Conservation (phyloP, 2,113 vertebrate genomes). For the Blennius ocellaris region DNA sequence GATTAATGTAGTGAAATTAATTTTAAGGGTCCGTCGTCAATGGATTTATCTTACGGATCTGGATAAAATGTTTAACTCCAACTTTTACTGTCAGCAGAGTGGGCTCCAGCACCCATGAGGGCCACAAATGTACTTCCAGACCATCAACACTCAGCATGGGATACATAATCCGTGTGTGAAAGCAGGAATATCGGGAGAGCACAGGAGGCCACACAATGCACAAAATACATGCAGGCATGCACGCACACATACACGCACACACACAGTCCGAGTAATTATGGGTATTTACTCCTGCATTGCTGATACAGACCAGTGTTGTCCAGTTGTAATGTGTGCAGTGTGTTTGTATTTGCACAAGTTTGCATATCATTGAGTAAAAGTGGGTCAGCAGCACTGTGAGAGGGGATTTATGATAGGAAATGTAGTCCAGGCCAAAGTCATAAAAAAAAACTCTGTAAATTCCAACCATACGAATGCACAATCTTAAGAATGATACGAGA, state of each 20-base stretch:
- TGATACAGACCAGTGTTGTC: neutral
- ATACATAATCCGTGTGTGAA: slow-evolving; percentile 20
- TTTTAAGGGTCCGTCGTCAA: slow-evolving; percentile 22
- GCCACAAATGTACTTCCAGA: slow-evolving; percentile 47
- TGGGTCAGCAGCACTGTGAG: slow-evolving; percentile 19
- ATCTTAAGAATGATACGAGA: neutral
- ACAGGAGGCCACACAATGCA: slow-evolving; percentile 2
- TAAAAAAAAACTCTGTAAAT: slow-evolving; percentile 18
- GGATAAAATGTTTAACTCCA: slow-evolving; percentile 26
- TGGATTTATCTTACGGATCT: slow-evolving; percentile 38
- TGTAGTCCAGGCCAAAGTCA: slow-evolving; percentile 18
- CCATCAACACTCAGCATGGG: slow-evolving; percentile 40
- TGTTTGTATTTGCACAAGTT: slow-evolving; percentile 7
- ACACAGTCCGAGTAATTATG: neutral
- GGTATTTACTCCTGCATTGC: slow-evolving; percentile 33
- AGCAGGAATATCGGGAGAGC: slow-evolving; percentile 26
- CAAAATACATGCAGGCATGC: slow-evolving; percentile 14
- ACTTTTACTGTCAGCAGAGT: slow-evolving; percentile 16
- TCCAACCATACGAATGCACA: neutral
- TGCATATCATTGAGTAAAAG: slow-evolving; percentile 5
- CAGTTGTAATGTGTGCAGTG: neutral
- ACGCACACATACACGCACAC: slow-evolving; percentile 4
- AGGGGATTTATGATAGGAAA: slow-evolving; percentile 7
- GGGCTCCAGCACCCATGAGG: slow-evolving; percentile 53
- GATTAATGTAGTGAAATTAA: slow-evolving; percentile 22